These are phyloP conservation scores for Nemotelus nigrinus DNA, from an alignment of 2,888 invertebrate species.

Conservation along the genomic window DNA sequence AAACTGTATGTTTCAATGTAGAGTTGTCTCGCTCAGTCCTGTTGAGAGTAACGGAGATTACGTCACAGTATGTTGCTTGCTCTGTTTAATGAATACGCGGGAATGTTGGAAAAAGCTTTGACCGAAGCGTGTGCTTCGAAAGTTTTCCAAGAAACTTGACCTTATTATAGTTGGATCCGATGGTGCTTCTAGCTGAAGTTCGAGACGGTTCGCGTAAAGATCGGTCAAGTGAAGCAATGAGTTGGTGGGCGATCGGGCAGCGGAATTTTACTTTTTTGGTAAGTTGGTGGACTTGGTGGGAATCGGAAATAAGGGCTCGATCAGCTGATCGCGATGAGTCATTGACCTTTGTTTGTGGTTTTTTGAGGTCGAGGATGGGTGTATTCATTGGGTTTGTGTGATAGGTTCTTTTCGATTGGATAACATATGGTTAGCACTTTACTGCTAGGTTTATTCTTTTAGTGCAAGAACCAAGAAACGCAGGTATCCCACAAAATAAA, in stretches of 20 bases:
- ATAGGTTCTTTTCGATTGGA: no score
- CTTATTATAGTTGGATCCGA: neutral
- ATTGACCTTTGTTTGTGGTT: neutral
- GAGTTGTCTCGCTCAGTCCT: neutral
- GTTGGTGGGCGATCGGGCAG: no score
- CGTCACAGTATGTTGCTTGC: neutral
- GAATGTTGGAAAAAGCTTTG: neutral
- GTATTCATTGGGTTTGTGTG: no score
- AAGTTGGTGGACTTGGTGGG: neutral
- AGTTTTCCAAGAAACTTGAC: neutral
- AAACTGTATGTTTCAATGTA: neutral
- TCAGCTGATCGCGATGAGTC: conserved; percentile 13
- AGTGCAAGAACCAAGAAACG: no score
- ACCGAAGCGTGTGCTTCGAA: neutral
- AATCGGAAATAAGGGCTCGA: neutral
- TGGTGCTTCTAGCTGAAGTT: no score
- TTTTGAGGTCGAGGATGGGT: no score
- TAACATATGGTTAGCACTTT: no score
- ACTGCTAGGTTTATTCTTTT: no score
- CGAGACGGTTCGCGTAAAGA: no score
- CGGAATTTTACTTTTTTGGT: no score
- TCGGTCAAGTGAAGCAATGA: no score
- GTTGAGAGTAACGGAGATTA: neutral
- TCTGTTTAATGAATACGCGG: neutral
- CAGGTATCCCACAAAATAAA: no score